A percentile compares a stretch with the other conserved stretches of the same genome.
Conservation (phyloP, 2,888 invertebrate genomes). For the Eristalis intricaria region DNA sequence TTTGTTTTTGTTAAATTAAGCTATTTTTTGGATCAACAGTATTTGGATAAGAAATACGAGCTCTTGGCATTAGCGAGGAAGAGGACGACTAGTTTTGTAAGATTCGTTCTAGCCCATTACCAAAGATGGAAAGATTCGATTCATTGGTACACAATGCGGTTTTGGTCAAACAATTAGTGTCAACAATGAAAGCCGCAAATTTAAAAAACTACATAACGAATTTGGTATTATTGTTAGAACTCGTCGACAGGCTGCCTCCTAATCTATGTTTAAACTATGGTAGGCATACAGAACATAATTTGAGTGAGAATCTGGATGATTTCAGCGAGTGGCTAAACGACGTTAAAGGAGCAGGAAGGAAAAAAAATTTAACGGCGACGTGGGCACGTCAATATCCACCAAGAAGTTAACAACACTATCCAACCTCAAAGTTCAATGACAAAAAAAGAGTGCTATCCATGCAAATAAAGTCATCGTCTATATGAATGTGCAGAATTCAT, state of each 20-base stretch:
- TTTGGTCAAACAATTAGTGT: too few species aligned
- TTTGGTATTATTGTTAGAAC: neutral
- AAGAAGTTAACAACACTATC: neutral
- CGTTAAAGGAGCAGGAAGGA: neutral
- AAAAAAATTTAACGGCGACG: neutral
- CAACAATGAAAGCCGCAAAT: too few species aligned
- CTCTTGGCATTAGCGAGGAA: slow-evolving; percentile 6
- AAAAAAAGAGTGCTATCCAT: neutral
- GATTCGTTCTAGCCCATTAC: neutral
- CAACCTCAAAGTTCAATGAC: neutral
- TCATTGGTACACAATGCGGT: too few species aligned
- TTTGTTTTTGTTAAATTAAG: too few species aligned
- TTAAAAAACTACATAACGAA: neutral
- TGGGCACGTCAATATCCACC: neutral
- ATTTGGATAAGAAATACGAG: neutral
- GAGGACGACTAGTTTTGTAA: neutral
- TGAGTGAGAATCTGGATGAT: neutral
- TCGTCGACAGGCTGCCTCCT: too few species aligned
- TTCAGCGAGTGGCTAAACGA: neutral
- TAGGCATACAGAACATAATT: neutral
- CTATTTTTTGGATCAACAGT: neutral
- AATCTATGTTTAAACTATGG: too few species aligned
- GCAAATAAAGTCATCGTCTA: neutral
- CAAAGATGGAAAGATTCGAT: too few species aligned
- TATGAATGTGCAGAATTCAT: neutral